Evolutionary conservation across 1,140 invertebrate genomes (phyloP).

Genomic region (Callitettix versicolor): DNA sequence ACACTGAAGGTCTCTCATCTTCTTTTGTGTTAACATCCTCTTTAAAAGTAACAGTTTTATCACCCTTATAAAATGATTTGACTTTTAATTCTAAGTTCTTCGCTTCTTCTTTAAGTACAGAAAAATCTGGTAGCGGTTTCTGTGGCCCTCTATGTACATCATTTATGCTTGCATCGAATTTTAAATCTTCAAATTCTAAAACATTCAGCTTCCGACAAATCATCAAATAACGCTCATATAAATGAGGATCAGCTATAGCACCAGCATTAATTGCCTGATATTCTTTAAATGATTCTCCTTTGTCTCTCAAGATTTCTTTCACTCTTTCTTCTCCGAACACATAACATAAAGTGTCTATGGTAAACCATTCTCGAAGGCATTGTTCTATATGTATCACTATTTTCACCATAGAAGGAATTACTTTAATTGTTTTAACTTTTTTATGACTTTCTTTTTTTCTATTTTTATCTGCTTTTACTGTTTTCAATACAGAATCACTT

Average conservation of each 20-base stretch:
- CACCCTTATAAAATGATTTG: constrained; percentile 39
- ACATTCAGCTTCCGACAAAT: constrained; percentile 38
- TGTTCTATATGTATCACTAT: constrained; percentile 36
- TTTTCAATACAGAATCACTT: too few species aligned
- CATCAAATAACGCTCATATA: constrained; percentile 38
- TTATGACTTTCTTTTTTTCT: background rate
- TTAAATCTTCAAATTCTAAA: constrained; percentile 15
- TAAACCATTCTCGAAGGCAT: constrained; percentile 45
- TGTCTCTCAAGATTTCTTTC: constrained; percentile 41
- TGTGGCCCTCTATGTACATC: constrained; percentile 28
- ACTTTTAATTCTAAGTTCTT: constrained; percentile 43
- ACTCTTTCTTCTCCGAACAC: constrained; percentile 44
- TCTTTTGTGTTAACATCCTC: constrained; percentile 21
- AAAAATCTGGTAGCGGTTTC: constrained; percentile 45
- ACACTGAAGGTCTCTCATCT: constrained; percentile 27
- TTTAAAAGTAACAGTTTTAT: constrained; percentile 24
- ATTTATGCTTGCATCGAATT: constrained; percentile 24
- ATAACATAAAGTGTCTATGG: constrained; percentile 42
- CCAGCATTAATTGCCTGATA: background rate
- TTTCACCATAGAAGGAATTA: constrained; percentile 1
- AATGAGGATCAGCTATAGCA: constrained; percentile 5
- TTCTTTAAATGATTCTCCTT: constrained; percentile 25
- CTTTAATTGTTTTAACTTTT: background rate
- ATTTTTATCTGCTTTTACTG: too few species aligned
- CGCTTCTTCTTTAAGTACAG: constrained; percentile 42